Evolutionary conservation across 2,888 invertebrate species (phyloP), one percentile per base, ranked within the genome.

Genomic region (Boloria euphrosyne): DNA sequence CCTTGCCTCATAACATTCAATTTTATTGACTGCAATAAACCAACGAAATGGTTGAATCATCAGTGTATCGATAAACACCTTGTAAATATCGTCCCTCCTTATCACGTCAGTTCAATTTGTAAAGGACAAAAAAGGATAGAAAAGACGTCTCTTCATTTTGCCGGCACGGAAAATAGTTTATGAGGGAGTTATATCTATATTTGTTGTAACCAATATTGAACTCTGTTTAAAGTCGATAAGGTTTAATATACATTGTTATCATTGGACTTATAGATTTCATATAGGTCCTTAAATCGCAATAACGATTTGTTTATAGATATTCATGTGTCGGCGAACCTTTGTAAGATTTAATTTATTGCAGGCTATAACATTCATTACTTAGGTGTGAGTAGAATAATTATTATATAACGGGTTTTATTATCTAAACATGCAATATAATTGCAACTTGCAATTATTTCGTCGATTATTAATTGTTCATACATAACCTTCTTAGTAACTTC

Each of bases 1-100:
- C 92, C 92, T 92, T 93, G 92, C 86, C 90, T 92, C 90, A 90
- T 92, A 93, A 89, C 89, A 85, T 86, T 90, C 86, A 91, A 89
- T 90, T 92, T 92, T 92, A 92, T 91, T 89, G 91, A 89, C 87
- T 89, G 87, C 88, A 89, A 92, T 92, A 90, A 89, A 91, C 87
- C 83, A 91, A 90, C 87, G 89, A 88, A 90, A 90, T 92, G 90
- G 87, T 90, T 90, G 90, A 89, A 91, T 90, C 91, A 90, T 87
- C 90, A 85, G 90, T 84, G 81, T 89, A 90, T 90, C 88, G 88
- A 89, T 88, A 89, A 88, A 87, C 90, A 90, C 88, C 84, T 90
- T 89, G 86, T 90, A 88, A 88, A 90, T 87, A 85, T 89, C 73
- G 52, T 53, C 73, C 62, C 67, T 87, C 85, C 72, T 74, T 76